Evolutionary conservation across 2,113 vertebrate genomes (phyloP).

Genomic region (Nothobranchius kuhntae): DNA sequence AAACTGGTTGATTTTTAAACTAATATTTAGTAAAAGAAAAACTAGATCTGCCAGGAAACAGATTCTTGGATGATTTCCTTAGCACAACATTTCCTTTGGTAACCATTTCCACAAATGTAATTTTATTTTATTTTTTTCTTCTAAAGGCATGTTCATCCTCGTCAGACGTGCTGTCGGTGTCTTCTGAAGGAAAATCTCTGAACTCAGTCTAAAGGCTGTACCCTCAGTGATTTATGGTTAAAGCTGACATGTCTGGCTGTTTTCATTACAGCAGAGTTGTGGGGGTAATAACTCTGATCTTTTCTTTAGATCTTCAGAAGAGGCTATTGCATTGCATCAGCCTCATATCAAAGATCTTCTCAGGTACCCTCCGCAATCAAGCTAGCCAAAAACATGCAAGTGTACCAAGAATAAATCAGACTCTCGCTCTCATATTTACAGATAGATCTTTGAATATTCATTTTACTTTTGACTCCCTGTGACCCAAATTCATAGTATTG

Average conservation of each 20-base stretch:
- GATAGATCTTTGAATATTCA: too few species aligned
- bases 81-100: background rate
- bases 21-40: background rate
- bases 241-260: constrained; percentile 28
- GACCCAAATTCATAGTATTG: too few species aligned
- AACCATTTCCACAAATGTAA: constrained; percentile 6
- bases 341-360: constrained; percentile 42
- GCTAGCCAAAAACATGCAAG: background rate
- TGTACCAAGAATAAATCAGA: background rate
- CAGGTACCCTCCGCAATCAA: constrained; percentile 7
- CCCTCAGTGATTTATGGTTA: constrained; percentile 43
- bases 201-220: constrained; percentile 34
- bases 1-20: background rate
- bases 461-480: too few species aligned
- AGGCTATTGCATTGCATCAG: constrained; percentile 39
- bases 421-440: too few species aligned
- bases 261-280: constrained; percentile 33
- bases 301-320: constrained; percentile 37
- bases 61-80: background rate
- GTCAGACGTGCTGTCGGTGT: constrained; percentile 34
- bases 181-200: constrained; percentile 37
- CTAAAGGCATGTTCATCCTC: constrained; percentile 5
- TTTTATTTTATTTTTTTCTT: constrained; percentile 1
- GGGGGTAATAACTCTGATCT: constrained; percentile 53
- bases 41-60: background rate